Percentiles rank a stretch among this genome's conserved stretches.
phyloP scores from a whole-genome alignment of 2,113 vertebrate species.

The Cryptotis parvus region DNA sequence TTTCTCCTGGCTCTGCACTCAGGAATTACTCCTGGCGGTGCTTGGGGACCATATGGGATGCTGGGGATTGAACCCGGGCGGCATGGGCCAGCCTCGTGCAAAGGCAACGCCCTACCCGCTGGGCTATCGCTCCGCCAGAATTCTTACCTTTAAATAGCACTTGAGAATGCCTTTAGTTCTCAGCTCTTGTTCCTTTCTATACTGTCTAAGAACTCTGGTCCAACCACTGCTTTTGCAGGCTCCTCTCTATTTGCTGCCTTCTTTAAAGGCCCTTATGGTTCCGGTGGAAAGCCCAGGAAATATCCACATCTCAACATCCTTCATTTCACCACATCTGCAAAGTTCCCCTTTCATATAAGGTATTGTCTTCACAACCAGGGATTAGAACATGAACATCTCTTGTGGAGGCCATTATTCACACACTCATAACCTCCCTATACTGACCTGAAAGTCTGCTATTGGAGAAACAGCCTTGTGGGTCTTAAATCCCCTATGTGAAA shows the following conservation, averaged over 20 bases:
- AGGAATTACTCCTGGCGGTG: too few species aligned
- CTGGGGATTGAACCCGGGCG: too few species aligned
- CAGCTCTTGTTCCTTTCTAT: too few species aligned
- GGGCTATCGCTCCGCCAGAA: too few species aligned
- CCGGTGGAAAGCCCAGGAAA: not conserved
- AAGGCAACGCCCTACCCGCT: too few species aligned
- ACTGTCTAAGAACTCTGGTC: not conserved
- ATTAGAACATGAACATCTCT: not conserved
- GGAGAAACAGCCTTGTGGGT: not conserved
- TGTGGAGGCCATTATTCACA: not conserved
- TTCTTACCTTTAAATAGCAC: too few species aligned
- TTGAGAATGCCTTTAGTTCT: too few species aligned
- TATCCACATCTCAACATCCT: not conserved
- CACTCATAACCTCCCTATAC: not conserved
- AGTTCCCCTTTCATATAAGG: not conserved
- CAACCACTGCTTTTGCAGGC: not conserved
- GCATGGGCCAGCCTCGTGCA: too few species aligned
- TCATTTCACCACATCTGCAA: not conserved
- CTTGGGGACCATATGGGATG: too few species aligned
- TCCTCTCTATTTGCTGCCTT: not conserved
- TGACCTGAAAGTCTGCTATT: constrained; percentile 23
- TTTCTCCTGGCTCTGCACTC: too few species aligned
- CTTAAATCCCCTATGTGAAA: not conserved
- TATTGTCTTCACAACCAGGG: not conserved
- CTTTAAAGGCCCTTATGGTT: not conserved